Evolutionary conservation across 2,113 vertebrate species (phyloP).

Genomic region (Paracanthobrama guichenoti): DNA sequence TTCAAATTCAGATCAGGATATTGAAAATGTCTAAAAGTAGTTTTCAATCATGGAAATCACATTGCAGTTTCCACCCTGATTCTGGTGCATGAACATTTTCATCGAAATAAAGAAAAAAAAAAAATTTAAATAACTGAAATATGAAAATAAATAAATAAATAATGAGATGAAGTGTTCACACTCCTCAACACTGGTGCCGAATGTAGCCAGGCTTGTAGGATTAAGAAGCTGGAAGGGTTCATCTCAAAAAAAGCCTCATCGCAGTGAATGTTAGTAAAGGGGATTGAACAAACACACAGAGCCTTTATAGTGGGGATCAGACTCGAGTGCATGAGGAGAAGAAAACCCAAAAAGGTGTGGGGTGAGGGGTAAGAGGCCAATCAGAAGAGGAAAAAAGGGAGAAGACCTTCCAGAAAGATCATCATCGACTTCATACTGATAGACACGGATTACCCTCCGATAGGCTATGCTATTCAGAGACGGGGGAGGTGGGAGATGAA

Average conservation of each 20-base stretch:
- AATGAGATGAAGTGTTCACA: conserved; percentile 45
- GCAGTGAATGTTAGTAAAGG: conserved; percentile 79
- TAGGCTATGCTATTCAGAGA: conserved; percentile 95
- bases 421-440: conserved; percentile 98
- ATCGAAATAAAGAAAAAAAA: background rate
- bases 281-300: conserved; percentile 59
- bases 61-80: conserved; percentile 66
- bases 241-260: conserved; percentile 48
- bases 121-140: conserved; percentile 11
- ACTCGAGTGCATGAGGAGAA: conserved; percentile 67
- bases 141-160: background rate
- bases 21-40: background rate
- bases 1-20: conserved; percentile 33
- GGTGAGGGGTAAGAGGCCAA: conserved; percentile 46
- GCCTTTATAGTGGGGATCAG: conserved; percentile 59
- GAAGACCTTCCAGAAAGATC: conserved; percentile 96
- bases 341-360: conserved; percentile 70
- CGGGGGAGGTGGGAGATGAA: conserved; percentile 65
- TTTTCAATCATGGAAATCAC: conserved; percentile 26
- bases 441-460: conserved; percentile 94
- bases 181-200: conserved; percentile 44
- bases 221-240: conserved; percentile 48
- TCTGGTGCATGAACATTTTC: conserved; percentile 45
- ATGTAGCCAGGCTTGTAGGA: conserved; percentile 52
- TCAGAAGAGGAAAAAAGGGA: conserved; percentile 48